phyloP scores from a whole-genome alignment of 2,888 invertebrate species.

The Fragum whitleyi region DNA sequence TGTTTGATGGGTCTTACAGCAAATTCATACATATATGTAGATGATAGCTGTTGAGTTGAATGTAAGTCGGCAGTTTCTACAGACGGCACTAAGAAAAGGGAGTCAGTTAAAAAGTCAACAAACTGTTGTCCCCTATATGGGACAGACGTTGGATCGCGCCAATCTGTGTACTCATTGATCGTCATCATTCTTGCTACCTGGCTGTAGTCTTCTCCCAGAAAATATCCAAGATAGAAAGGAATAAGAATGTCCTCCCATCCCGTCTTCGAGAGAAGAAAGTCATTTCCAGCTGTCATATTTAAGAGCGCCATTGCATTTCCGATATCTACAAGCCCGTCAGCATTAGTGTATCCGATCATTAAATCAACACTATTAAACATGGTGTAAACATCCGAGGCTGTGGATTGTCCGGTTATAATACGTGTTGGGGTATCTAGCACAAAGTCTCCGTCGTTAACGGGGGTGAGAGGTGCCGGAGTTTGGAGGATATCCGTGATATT shows the following conservation, averaged over 20 bases:
- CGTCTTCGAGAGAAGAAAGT: constrained; percentile 16
- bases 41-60: neutral
- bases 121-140: constrained; percentile 1
- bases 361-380: constrained; percentile 32
- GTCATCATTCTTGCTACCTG: neutral
- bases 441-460: constrained; percentile 29
- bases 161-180: constrained; percentile 44
- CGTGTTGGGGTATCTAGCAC: constrained; percentile 1
- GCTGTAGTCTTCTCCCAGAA: neutral
- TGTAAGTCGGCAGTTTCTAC: constrained; percentile 20
- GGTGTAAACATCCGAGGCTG: neutral
- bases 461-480: constrained; percentile 15
- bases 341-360: constrained; percentile 31
- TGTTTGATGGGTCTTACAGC: neutral
- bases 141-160: constrained; percentile 21
- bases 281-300: constrained; percentile 1
- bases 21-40: constrained; percentile 20
- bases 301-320: constrained; percentile 8
- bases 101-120: constrained; percentile 6
- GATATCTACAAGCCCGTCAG: constrained; percentile 18
- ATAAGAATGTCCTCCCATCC: constrained; percentile 19
- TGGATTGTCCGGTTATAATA: neutral
- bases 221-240: constrained; percentile 3
- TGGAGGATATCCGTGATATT: neutral
- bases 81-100: neutral